phyloP scores from a whole-genome alignment of 1,140 invertebrate genomes.

The Tetramorium simillimum region DNA sequence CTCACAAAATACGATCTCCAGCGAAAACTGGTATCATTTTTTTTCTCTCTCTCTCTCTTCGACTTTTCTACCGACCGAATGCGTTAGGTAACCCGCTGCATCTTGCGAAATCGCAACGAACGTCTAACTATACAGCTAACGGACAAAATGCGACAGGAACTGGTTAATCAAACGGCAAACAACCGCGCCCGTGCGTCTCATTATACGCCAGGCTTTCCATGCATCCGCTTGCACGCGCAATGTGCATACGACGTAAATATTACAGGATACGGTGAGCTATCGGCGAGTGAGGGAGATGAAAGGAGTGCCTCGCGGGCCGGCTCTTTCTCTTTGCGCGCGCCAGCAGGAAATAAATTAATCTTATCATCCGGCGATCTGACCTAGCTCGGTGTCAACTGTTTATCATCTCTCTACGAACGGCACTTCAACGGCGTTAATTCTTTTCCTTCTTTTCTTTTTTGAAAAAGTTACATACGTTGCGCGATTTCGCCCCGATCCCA shows the following conservation, averaged over 20 bases:
- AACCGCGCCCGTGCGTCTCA: conserved; percentile 48
- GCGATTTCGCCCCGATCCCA: conserved; percentile 1
- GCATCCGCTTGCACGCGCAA: conserved; percentile 23
- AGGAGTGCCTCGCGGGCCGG: not conserved
- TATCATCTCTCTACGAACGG: not conserved
- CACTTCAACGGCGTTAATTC: not conserved
- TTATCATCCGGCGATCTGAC: conserved; percentile 48
- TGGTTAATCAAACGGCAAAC: conserved; percentile 51
- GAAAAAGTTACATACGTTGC: not conserved
- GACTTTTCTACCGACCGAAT: not conserved
- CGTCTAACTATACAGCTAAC: not conserved
- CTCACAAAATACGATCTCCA: not conserved
- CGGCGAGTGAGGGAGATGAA: conserved; percentile 17
- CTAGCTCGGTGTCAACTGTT: not conserved
- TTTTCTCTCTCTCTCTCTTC: not conserved
- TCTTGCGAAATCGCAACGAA: conserved; percentile 25
- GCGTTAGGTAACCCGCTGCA: not conserved
- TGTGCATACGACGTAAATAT: conserved; percentile 40
- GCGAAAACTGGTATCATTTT: not conserved
- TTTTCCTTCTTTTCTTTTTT: not conserved
- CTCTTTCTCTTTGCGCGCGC: not conserved
- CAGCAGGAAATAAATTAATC: conserved; percentile 58
- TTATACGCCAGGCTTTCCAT: conserved; percentile 33
- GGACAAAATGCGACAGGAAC: conserved; percentile 25
- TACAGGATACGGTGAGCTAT: conserved; percentile 15